Base-by-base conservation (phyloP, 2,888 invertebrate species). In the Lottia scabra region DNA sequence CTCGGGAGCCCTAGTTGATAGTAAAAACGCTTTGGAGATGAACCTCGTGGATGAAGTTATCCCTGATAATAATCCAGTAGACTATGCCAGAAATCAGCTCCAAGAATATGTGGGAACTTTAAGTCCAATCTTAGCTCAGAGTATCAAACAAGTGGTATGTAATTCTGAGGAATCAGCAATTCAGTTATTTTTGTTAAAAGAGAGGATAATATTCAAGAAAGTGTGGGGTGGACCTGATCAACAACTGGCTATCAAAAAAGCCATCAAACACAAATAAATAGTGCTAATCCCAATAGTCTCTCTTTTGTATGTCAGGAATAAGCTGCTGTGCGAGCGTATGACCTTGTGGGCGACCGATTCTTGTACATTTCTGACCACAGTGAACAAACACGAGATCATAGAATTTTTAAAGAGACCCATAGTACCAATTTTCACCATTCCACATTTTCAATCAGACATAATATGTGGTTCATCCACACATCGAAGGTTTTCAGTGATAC, bases 171-270 rank as follows among this genome's bases (percentile, higher is more conserved):
- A 81, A 13, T 70, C 81, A n/a, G 71, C 83, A 26, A 63, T 79
- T 16, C 70, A 79, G 4, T 79, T 84, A 46, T 81, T 87, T 8
- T 78, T 89, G 15, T 74, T 80, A 13, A 78, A 81, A 62, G 91
- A 91, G 81, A 85, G 87, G 38, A 75, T 84, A 26, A 74, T 89
- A 26, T 91, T 91, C 81, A 82, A 85, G 2, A 83, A 85, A 2
- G 80, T 90, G 2, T 91, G 91, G 91, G 91, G 91, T 23, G 88
- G 89, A 1, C 79, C 85, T 65, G 87, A 87, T 2, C 90, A 91
- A 74, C 68, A 79, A 65, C 77, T 77, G 30, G 90, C 91, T 13
- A 72, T 91, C 2, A 73, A 75, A 10, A 82, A 79, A 66, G 88
- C 88, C 68, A 81, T 89, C 3, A 91, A 91, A 77, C 90, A 91